phyloP scores from a whole-genome alignment of 2,113 vertebrate species.

The Gnathonemus longibarbis region DNA sequence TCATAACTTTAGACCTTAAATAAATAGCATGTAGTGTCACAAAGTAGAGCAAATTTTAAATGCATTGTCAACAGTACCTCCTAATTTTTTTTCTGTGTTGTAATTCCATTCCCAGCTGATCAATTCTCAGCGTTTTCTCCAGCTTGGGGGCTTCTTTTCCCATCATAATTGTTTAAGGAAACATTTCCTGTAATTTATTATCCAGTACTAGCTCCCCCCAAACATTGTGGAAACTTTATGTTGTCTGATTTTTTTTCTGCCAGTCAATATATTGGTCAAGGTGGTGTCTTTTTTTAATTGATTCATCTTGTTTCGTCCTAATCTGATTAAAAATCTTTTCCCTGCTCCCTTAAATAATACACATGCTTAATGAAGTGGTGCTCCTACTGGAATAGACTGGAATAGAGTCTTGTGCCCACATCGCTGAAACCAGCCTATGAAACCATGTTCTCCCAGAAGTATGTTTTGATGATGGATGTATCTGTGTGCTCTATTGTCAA shows the following conservation, averaged over 20 bases:
- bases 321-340: neutral
- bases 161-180: neutral
- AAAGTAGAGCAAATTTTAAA: neutral
- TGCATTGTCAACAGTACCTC: neutral
- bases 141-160: neutral
- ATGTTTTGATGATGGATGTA: neutral
- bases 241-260: neutral
- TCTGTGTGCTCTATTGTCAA: neutral
- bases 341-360: neutral
- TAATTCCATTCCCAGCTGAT: neutral
- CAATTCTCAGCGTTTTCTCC: neutral
- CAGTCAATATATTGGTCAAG: neutral
- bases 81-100: neutral
- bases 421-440: neutral
- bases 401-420: neutral
- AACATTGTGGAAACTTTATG: neutral
- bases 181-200: neutral
- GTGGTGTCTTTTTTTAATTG: neutral
- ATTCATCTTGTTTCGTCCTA: neutral
- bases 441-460: neutral
- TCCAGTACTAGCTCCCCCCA: neutral
- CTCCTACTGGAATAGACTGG: neutral
- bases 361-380: neutral
- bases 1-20: neutral
- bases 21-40: neutral